Percentiles rank a stretch among this genome's conserved stretches.
These are phyloP conservation scores for Operophtera brumata DNA, from an alignment of 2,888 invertebrate genomes.

Conservation along the genomic window DNA sequence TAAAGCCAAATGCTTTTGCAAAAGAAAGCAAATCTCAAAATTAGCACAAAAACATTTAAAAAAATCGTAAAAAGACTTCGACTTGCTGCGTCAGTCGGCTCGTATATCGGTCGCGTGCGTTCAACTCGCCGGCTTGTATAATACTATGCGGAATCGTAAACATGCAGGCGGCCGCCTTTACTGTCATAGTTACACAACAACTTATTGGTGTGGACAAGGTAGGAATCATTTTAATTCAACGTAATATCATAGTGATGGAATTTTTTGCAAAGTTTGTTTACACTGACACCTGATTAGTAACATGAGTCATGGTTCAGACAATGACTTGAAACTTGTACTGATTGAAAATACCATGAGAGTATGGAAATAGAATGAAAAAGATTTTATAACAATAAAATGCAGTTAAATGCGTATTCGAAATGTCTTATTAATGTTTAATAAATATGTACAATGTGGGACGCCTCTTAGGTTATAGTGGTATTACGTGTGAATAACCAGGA, in stretches of 20 bases:
- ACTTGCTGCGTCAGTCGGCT: too few species aligned
- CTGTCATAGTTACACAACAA: not conserved
- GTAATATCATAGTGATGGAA: not conserved
- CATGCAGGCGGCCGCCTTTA: too few species aligned
- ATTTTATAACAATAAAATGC: conserved; percentile 4
- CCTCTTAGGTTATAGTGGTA: conserved; percentile 54
- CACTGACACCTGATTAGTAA: conserved; percentile 19
- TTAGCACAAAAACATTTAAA: too few species aligned
- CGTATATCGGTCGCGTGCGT: too few species aligned
- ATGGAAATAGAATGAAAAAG: too few species aligned
- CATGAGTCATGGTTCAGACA: conserved; percentile 16
- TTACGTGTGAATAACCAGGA: conserved; percentile 12
- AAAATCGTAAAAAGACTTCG: too few species aligned
- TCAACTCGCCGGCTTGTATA: too few species aligned
- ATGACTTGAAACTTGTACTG: conserved; percentile 5
- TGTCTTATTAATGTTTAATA: conserved; percentile 16
- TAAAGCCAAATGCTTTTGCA: too few species aligned
- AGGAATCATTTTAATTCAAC: not conserved
- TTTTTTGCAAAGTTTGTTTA: conserved; percentile 15
- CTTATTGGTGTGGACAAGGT: not conserved
- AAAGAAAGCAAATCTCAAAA: too few species aligned
- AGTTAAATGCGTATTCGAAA: conserved; percentile 22
- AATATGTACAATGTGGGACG: conserved; percentile 43
- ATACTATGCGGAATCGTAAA: too few species aligned
- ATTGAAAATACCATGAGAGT: conserved; percentile 10